Evolutionary conservation across 1,140 invertebrate species (phyloP).

Genomic region (Caerostris darwini): DNA sequence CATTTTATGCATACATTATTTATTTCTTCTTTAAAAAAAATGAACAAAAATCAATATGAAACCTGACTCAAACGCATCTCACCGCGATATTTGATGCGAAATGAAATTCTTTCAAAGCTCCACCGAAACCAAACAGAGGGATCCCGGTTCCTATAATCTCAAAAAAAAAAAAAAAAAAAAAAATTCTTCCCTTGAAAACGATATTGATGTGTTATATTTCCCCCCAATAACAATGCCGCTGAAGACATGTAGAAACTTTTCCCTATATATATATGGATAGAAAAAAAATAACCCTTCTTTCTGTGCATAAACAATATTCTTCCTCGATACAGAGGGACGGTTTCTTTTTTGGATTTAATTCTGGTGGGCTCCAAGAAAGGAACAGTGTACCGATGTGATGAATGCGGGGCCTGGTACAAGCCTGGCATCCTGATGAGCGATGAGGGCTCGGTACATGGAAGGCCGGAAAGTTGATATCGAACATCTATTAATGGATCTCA

Average conservation of each 20-base stretch:
- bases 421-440: slow-evolving; percentile 33
- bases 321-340: background rate
- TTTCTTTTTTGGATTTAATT: background rate
- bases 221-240: background rate
- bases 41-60: background rate
- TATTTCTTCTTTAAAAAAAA: background rate
- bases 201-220: slow-evolving; percentile 2
- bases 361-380: background rate
- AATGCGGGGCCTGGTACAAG: background rate
- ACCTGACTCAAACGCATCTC: background rate
- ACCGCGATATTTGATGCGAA: background rate
- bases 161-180: slow-evolving; percentile 30
- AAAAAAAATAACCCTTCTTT: background rate
- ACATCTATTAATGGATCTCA: slow-evolving; percentile 25
- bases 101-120: background rate
- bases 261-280: background rate
- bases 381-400: background rate
- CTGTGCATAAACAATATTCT: slow-evolving; percentile 38
- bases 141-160: background rate
- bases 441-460: background rate
- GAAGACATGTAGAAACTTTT: background rate
- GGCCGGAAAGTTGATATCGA: slow-evolving; percentile 31
- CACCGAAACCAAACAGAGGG: background rate
- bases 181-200: background rate
- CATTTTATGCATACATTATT: background rate